Percentiles rank a stretch among this genome's conserved stretches.
Conservation (phyloP, 2,888 invertebrate genomes). For the Embidobia sp. region DNA sequence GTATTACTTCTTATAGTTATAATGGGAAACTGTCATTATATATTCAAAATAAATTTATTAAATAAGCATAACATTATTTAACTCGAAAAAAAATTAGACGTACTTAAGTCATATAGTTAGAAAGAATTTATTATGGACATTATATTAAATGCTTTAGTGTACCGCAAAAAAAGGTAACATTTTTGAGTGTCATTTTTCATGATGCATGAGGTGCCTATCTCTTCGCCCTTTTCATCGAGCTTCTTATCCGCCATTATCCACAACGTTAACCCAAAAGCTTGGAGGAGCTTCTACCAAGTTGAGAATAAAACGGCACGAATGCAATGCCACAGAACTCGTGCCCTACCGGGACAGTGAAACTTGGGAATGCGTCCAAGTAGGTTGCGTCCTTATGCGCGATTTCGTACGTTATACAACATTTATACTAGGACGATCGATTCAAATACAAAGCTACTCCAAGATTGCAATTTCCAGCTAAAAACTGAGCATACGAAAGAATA, state of each 20-base stretch:
- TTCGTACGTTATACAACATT: constrained; percentile 60
- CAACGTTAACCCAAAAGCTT: constrained; percentile 52
- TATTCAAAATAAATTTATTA: too few species aligned
- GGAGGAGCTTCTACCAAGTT: constrained; percentile 47
- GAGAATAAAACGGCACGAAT: constrained; percentile 50
- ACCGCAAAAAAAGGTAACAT: too few species aligned
- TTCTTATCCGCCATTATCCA: constrained; percentile 46
- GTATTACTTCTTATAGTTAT: too few species aligned
- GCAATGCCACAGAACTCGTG: constrained; percentile 39
- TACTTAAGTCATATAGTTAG: too few species aligned
- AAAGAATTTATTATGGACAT: too few species aligned
- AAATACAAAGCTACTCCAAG: constrained; percentile 31
- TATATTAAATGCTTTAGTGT: too few species aligned
- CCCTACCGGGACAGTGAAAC: constrained; percentile 58
- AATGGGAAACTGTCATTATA: too few species aligned
- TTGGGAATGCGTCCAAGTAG: constrained; percentile 75
- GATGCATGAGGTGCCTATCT: constrained; percentile 48
- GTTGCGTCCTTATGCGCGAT: constrained; percentile 71
- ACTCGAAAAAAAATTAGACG: too few species aligned
- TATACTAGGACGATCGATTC: constrained; percentile 50
- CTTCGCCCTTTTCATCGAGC: constrained; percentile 30
- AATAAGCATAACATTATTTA: too few species aligned
- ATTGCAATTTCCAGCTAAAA: constrained; percentile 11
- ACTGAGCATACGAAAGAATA: constrained; percentile 6
- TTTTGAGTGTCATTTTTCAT: constrained; percentile 12